Base-by-base conservation (phyloP, 2,797 vertebrate species). In the Iguana delicatissima region DNA sequence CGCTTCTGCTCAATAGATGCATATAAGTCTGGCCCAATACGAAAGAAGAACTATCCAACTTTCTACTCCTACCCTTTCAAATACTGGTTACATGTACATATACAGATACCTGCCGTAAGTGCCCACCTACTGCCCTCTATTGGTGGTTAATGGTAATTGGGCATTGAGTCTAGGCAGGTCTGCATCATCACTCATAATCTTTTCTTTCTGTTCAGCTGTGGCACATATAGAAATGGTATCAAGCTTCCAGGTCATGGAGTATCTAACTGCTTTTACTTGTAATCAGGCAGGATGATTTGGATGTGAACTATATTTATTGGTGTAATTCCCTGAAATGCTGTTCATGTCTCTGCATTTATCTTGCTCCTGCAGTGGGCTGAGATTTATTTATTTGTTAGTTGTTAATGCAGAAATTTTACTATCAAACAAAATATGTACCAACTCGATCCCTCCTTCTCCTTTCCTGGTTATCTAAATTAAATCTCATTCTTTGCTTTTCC, bases 391-490 rank as follows among this genome's bases (percentile, higher is more conserved):
- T 91, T 81, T 55, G 80, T 87, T 91, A 55, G 84, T 55, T 86
- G 89, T 76, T 86, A 91, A 88, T 10, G 80, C n/a, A 91, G 84
- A 1, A 82, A 93, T 92, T 92, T 94, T 64, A 24, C 89, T 1
- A 29, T 29, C 20, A 2, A n/a, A 92, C 92, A 93, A 92, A 94
- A 88, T 90, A 91, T 22, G n/a, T 82, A 87, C 85, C 91, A 84
- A 90, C 94, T 93, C 82, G 74, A 4, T 83, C 69, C 89, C 67
- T 81, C 82, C 22, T 57, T 38, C 64, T n/a, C 59, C 13, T 29
- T 20, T 50, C 80, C 73, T 29, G 46, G 76, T 80, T 95, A 95
- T 95, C 95, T 95, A 96, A 95, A 95, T 95, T 95, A 96, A 96
- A 96, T 95, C 95, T 95, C 46, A 0, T 89, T 84, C 92, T 92